A percentile compares a stretch with the other conserved stretches of the same genome.
These are phyloP conservation scores for Siniperca chuatsi DNA, from an alignment of 2,113 vertebrate genomes.

Conservation along the genomic window DNA sequence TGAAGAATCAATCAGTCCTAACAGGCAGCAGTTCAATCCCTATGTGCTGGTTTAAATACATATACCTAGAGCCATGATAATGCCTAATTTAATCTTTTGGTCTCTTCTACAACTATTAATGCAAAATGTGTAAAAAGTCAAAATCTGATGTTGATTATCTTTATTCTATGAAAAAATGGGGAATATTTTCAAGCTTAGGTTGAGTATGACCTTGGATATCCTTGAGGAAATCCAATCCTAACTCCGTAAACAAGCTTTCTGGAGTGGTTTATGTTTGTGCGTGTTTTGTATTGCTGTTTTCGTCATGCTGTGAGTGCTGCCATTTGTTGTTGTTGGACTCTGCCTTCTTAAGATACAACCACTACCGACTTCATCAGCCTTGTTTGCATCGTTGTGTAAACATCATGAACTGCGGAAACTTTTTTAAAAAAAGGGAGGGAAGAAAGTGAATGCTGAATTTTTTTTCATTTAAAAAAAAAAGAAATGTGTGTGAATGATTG, in stretches of 20 bases:
- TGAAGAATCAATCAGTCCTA: neutral
- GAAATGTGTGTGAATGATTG: constrained; percentile 33
- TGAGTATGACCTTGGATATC: constrained; percentile 22
- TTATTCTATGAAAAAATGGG: neutral
- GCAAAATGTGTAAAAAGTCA: neutral
- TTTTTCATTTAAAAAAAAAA: constrained; percentile 21
- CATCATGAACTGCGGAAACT: constrained; percentile 39
- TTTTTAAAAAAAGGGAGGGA: neutral
- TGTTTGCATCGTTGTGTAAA: constrained; percentile 52
- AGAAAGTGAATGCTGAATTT: constrained; percentile 6
- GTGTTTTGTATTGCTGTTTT: constrained; percentile 54
- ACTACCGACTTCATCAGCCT: constrained; percentile 45
- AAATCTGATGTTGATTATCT: constrained; percentile 12
- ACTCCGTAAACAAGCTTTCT: constrained; percentile 59
- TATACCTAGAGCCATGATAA: neutral
- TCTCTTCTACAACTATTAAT: neutral
- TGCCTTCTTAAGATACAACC: constrained; percentile 36
- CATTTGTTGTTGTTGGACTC: constrained; percentile 56
- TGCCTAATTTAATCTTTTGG: neutral
- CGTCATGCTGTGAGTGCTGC: constrained; percentile 42
- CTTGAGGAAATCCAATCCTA: constrained; percentile 33
- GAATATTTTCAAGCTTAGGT: constrained; percentile 26
- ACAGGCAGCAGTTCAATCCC: constrained; percentile 10
- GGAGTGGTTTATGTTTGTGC: constrained; percentile 55
- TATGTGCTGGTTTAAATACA: neutral